These are phyloP conservation scores for Heterodera filipjevi DNA, from an alignment of 2,888 invertebrate genomes.

Conservation along the genomic window DNA sequence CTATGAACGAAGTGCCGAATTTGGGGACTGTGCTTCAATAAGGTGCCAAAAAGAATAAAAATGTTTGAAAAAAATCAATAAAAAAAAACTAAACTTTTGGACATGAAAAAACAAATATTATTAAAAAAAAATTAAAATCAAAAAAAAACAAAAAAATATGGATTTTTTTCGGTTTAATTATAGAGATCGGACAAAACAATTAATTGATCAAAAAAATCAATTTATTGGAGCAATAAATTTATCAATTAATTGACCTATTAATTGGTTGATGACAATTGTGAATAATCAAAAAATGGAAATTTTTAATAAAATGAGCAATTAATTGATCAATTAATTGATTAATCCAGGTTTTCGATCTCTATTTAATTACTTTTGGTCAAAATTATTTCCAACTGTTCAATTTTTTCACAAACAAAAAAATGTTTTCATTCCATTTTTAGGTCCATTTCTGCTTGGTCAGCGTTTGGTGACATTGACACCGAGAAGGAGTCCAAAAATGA, in stretches of 20 bases:
- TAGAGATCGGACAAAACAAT: too few species aligned
- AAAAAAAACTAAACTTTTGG: not conserved
- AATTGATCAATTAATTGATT: too few species aligned
- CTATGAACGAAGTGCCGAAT: not conserved
- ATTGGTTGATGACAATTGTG: too few species aligned
- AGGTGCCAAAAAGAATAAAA: not conserved
- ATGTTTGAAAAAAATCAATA: not conserved
- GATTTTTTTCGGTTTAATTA: too few species aligned
- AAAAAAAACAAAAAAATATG: too few species aligned
- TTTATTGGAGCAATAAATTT: too few species aligned
- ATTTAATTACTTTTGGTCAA: conserved; percentile 7
- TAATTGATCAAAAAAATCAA: too few species aligned
- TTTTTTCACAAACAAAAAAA: not conserved
- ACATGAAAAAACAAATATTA: too few species aligned
- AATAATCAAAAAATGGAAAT: too few species aligned
- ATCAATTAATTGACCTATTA: too few species aligned
- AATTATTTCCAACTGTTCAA: not conserved
- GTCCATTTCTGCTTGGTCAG: conserved; percentile 23
- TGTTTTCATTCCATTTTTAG: not conserved
- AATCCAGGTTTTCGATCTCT: too few species aligned
- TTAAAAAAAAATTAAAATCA: not conserved
- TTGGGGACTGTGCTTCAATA: not conserved
- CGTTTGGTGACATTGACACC: conserved; percentile 22
- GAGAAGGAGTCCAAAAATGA: not conserved
- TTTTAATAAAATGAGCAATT: too few species aligned